Conservation (phyloP, 92 coral and sea anemone genomes). For the Parazoanthus atlanticus region DNA sequence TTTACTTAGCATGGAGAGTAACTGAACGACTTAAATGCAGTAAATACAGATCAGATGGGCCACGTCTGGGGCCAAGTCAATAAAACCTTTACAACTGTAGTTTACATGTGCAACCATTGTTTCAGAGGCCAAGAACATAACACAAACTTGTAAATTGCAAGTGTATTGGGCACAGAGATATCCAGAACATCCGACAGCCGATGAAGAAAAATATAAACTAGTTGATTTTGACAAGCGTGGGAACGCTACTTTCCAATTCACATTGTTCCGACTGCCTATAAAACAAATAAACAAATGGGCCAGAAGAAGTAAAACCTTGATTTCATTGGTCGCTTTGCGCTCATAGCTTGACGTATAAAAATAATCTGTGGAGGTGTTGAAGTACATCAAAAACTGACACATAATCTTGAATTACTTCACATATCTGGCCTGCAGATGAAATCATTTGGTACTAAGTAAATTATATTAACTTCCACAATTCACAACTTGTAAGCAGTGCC, state of each 20-base stretch:
- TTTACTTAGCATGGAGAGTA: too few relatives aligned
- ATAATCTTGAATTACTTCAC: neutral
- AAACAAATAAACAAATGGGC: neutral
- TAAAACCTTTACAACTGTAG: neutral
- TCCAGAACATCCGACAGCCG: neutral
- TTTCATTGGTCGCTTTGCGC: neutral
- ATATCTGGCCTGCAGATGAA: neutral
- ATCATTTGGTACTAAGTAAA: neutral
- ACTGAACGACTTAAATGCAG: neutral
- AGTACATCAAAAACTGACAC: too few relatives aligned
- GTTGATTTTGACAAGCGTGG: neutral
- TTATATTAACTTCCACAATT: too few relatives aligned
- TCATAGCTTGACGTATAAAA: neutral
- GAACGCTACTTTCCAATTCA: neutral
- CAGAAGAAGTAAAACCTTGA: too few relatives aligned
- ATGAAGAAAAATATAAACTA: too few relatives aligned
- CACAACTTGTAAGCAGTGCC: neutral
- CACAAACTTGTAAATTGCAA: too few relatives aligned
- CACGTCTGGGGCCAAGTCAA: neutral
- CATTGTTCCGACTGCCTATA: too few relatives aligned
- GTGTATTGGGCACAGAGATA: neutral
- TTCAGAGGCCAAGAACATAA: neutral
- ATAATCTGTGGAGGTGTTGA: neutral
- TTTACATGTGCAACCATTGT: neutral
- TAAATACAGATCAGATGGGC: neutral